Conservation (phyloP, 2,888 invertebrate genomes). For the Nephrotoma appendiculata region DNA sequence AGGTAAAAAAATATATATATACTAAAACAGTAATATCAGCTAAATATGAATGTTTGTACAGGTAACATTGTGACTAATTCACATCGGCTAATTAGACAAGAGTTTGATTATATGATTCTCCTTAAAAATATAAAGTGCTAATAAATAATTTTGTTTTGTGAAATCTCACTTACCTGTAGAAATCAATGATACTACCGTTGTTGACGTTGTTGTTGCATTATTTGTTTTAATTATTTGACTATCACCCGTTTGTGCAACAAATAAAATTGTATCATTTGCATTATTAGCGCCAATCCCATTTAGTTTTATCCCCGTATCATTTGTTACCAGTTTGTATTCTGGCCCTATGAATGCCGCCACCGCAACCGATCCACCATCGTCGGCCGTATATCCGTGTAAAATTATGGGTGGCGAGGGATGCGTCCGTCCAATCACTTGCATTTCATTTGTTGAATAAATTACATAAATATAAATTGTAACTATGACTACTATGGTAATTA, state of each 20-base stretch:
- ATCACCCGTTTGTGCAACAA: background rate
- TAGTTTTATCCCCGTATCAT: background rate
- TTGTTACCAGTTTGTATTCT: background rate
- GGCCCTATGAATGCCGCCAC: background rate
- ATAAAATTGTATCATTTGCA: background rate
- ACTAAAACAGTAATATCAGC: background rate
- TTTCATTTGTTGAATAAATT: slow-evolving; percentile 2
- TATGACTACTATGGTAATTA: slow-evolving; percentile 29
- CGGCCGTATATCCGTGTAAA: slow-evolving; percentile 15
- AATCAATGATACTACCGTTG: background rate
- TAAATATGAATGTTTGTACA: background rate
- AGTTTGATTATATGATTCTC: background rate
- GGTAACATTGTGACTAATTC: background rate
- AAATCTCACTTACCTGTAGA: background rate
- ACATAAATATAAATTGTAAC: slow-evolving; percentile 34
- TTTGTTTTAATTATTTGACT: background rate
- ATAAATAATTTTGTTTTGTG: background rate
- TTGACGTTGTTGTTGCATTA: background rate
- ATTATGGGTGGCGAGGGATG: slow-evolving; percentile 19
- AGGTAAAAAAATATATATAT: background rate
- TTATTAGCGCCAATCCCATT: background rate
- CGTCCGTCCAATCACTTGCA: slow-evolving; percentile 8
- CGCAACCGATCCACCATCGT: slow-evolving; percentile 5
- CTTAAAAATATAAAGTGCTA: background rate
- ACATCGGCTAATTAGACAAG: background rate